These are phyloP conservation scores for Marmota monax DNA, from an alignment of 2,113 vertebrate genomes.

Conservation along the genomic window DNA sequence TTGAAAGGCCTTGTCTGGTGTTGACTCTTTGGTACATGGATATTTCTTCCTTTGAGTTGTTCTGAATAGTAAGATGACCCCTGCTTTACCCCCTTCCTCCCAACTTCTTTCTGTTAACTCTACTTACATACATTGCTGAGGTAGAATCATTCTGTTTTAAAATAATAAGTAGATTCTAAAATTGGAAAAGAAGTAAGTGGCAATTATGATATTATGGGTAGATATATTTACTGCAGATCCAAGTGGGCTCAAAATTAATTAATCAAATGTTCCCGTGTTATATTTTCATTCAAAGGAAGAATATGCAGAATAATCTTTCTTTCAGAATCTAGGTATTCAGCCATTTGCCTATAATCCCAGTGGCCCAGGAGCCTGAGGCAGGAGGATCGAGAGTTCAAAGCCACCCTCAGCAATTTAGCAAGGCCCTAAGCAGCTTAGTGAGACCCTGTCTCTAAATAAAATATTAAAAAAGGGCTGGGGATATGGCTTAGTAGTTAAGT, in stretches of 20 bases:
- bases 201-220: neutral
- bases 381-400: too few species aligned
- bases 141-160: constrained; percentile 49
- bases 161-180: constrained; percentile 27
- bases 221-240: constrained; percentile 2
- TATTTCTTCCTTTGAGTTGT: neutral
- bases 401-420: too few species aligned
- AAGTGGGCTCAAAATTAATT: neutral
- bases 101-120: neutral
- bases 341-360: too few species aligned
- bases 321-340: constrained; percentile 10
- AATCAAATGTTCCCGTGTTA: neutral
- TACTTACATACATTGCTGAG: neutral
- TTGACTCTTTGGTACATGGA: neutral
- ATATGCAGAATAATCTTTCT: neutral
- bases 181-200: constrained; percentile 37
- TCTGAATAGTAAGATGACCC: neutral
- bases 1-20: neutral
- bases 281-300: constrained; percentile 1
- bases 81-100: neutral
- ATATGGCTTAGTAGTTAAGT: too few species aligned
- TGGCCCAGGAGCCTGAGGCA: too few species aligned
- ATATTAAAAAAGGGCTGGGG: too few species aligned
- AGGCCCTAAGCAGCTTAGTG: too few species aligned
- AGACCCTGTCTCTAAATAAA: too few species aligned